Conservation (phyloP, 2,888 invertebrate species). For the Syrista parreyssii region DNA sequence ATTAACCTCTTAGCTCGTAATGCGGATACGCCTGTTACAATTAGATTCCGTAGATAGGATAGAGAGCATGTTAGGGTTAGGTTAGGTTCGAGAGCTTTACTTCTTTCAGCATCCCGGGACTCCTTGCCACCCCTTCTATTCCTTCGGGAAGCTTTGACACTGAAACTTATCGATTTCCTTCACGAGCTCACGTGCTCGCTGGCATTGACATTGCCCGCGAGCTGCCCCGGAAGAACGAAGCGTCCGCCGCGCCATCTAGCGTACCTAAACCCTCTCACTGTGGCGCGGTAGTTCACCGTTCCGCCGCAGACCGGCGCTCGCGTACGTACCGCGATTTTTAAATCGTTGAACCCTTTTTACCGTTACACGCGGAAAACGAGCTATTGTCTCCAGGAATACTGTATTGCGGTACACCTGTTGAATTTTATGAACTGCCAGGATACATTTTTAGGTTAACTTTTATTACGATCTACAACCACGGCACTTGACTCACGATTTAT, state of each 20-base stretch:
- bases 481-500: too few species aligned
- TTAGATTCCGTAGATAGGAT: background rate
- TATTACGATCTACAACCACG: background rate
- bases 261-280: conserved; percentile 38
- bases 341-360: background rate
- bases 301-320: background rate
- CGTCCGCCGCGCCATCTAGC: conserved; percentile 47
- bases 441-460: background rate
- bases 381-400: background rate
- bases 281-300: background rate
- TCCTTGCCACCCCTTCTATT: background rate
- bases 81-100: background rate
- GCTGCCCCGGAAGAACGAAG: conserved; percentile 25
- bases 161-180: conserved; percentile 62
- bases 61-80: background rate
- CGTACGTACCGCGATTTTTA: background rate
- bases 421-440: background rate
- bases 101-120: background rate
- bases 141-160: conserved; percentile 41
- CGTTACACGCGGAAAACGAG: background rate
- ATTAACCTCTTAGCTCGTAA: background rate
- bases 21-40: background rate
- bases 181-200: conserved; percentile 60
- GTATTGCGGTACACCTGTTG: background rate
- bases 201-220: conserved; percentile 65